Conservation (phyloP, 2,113 vertebrate genomes). For the Istiophorus platypterus region DNA sequence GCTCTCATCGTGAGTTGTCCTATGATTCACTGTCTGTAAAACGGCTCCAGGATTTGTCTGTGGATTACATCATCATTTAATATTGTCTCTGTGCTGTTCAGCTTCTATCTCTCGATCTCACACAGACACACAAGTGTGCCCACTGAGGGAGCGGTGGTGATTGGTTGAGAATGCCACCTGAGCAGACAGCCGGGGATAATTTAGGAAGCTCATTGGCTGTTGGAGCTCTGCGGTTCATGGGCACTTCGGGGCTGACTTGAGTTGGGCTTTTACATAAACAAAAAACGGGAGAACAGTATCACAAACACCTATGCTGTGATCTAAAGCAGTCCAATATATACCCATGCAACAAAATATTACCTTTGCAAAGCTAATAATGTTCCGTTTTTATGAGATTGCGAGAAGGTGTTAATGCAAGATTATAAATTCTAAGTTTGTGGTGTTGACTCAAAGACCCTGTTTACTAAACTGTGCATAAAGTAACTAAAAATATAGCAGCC, state of each 20-base stretch:
- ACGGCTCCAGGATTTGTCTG: slow-evolving; percentile 24
- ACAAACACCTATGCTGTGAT: slow-evolving; percentile 5
- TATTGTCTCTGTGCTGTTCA: slow-evolving; percentile 7
- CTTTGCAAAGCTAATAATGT: neutral
- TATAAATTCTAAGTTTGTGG: neutral
- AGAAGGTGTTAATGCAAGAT: neutral
- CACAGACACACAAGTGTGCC: slow-evolving; percentile 20
- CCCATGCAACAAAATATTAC: slow-evolving; percentile 1
- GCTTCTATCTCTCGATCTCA: neutral
- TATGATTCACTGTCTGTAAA: slow-evolving; percentile 51
- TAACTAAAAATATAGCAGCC: neutral
- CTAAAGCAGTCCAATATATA: slow-evolving; percentile 3
- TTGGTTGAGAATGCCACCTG: slow-evolving; percentile 75
- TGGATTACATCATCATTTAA: slow-evolving; percentile 34
- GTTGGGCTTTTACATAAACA: slow-evolving; percentile 70
- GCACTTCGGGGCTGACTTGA: slow-evolving; percentile 47
- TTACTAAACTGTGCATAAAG: slow-evolving; percentile 30
- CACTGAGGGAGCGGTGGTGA: slow-evolving; percentile 11
- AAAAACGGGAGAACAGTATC: neutral
- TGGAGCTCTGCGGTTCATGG: slow-evolving; percentile 46
- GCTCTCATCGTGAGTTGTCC: slow-evolving; percentile 37
- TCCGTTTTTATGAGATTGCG: neutral
- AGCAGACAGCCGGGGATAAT: slow-evolving; percentile 48
- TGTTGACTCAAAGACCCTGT: slow-evolving; percentile 1
- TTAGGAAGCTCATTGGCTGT: slow-evolving; percentile 66